Percentiles rank a stretch among this genome's conserved stretches.
Evolutionary conservation across 1,140 invertebrate genomes (phyloP).

Genomic region (Diachasmimorpha longicaudata): DNA sequence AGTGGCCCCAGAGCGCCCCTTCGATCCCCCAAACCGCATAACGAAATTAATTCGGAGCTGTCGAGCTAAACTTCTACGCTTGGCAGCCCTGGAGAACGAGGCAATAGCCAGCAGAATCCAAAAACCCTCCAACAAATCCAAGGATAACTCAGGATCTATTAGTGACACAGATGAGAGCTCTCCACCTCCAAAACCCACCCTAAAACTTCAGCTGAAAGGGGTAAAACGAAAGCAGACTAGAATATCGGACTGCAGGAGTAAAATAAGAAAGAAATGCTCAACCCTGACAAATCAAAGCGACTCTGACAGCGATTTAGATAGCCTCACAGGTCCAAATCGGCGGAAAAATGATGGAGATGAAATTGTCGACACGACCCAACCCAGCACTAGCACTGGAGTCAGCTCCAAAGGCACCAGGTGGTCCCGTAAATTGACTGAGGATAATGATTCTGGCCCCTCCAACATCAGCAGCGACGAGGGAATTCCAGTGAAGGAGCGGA

Average conservation of each 20-base stretch:
- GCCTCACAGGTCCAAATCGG: not conserved
- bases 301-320: constrained; percentile 32
- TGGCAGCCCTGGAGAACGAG: constrained; percentile 47
- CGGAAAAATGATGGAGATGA: not conserved
- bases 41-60: constrained; percentile 54
- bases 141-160: not conserved
- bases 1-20: constrained; percentile 42
- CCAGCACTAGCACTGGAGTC: constrained; percentile 57
- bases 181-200: constrained; percentile 31
- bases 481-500: constrained; percentile 1
- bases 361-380: constrained; percentile 49
- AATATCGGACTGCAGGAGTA: constrained; percentile 31
- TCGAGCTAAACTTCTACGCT: constrained; percentile 53
- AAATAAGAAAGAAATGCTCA: constrained; percentile 42
- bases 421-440: constrained; percentile 23
- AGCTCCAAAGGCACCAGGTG: constrained; percentile 47
- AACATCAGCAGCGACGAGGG: constrained; percentile 38
- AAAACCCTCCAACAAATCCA: not conserved
- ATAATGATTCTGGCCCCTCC: constrained; percentile 40
- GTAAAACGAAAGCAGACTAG: constrained; percentile 47
- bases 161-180: not conserved
- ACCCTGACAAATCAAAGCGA: constrained; percentile 42
- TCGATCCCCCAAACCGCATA: constrained; percentile 55
- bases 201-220: constrained; percentile 43
- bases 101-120: not conserved